Evolutionary conservation across 2,113 vertebrate genomes (phyloP).

Genomic region (Myrmophylax atrothorax): DNA sequence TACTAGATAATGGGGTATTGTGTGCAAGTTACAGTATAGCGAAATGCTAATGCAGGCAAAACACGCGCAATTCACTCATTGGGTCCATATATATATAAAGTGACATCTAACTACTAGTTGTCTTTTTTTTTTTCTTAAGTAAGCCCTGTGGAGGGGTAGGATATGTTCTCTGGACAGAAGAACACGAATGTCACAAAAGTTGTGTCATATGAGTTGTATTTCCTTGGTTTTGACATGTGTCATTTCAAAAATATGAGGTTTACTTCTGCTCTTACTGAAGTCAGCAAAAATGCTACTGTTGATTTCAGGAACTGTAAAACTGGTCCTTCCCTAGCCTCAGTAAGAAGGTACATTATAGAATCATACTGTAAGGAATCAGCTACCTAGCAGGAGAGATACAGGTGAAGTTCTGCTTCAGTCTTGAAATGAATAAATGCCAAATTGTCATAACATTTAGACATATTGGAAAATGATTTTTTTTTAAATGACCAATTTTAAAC

Average conservation of each 20-base stretch:
- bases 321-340: neutral
- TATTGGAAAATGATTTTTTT: neutral
- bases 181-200: neutral
- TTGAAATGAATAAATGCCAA: neutral
- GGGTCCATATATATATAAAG: neutral
- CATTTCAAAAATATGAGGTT: neutral
- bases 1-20: conserved; percentile 29
- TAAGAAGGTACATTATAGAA: neutral
- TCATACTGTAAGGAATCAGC: neutral
- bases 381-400: neutral
- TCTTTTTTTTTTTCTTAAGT: neutral
- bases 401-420: neutral
- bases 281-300: neutral
- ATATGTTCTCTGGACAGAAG: neutral
- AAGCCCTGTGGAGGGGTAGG: neutral
- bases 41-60: conserved; percentile 33
- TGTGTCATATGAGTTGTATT: neutral
- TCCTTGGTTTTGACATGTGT: neutral
- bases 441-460: neutral
- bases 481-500: neutral
- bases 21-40: neutral
- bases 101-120: neutral
- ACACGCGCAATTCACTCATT: neutral
- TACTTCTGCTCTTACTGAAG: neutral
- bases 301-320: neutral